Evolutionary conservation across 2,113 vertebrate species (phyloP), one percentile per base, ranked within the genome.

Genomic region (Uria lomvia): DNA sequence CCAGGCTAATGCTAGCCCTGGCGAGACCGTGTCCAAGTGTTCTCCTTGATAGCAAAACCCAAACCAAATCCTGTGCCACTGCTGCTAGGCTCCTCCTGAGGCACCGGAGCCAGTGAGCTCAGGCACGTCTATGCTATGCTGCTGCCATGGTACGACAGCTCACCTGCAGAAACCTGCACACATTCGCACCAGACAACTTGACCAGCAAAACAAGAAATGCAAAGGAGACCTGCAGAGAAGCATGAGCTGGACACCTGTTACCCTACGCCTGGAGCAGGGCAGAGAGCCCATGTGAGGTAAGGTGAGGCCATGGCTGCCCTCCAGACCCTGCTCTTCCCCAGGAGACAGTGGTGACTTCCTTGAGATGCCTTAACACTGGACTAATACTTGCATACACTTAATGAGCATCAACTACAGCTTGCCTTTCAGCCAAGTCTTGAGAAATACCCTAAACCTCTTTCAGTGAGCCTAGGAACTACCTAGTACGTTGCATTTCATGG

Each of bases 81-180:
- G 60, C 43, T 45, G 30, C 13, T 15, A n/a, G 36, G 67, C 34
- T 67, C 9, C 60, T 45, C 50, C 68, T 62, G 30, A 80, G 52
- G 36, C 40, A 62, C 9, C 5, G 9, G 66, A 40, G 66, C 43
- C 59, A 79, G 56, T 3, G 4, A 56, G 49, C 38, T 40, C 66
- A 30, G 55, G 70, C 40, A 59, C 6, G 5, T 5, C 60, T 11
- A 2, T 6, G 32, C 47, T 50, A 4, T 10, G 18, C n/a, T 74
- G 53, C 40, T 1, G 1, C 24, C 50, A 19, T 0, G 14, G 34
- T 6, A 30, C 0, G 3, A 80, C 55, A 82, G 60, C 65, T 66
- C 71, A 58, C 32, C n/a, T 52, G 55, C 42, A 40, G 42, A 63
- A 81, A 34, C 74, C 80, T 74, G 50, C 29, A 42, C 15, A 4